Base-by-base conservation (phyloP, 2,797 vertebrate species). In the Galaxias olidus region DNA sequence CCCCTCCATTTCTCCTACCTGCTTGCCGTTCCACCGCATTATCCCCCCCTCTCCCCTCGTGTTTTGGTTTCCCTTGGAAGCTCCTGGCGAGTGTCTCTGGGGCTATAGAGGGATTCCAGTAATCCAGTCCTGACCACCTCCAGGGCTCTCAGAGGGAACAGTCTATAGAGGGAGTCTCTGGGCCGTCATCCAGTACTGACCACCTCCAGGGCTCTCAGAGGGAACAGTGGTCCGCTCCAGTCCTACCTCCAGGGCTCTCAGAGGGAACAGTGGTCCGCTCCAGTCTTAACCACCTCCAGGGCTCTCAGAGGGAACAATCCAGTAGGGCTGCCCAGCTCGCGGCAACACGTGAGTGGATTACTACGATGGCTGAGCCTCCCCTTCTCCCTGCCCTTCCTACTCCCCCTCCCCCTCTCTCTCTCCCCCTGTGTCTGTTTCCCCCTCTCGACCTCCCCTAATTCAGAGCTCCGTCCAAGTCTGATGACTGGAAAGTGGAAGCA, bases 1-100 rank as follows among this genome's bases (percentile, higher is more conserved):
- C 64, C 18, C 46, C 10, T 63, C 69, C 63, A 52, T 68, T 74
- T 73, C 59, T 30, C 66, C 69, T 84, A 77, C 81, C 80, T 78
- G 77, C 19, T 68, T 72, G 75, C 74, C 61, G 87, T 59, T 81
- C 84, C 73, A 74, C 81, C 65, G 46, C 86, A 89, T 89, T 86
- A 81, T 86, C 82, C 67, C 68, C 18, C 43, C 14, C 17, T 52
- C n/a, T 14, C 47, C 14, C 59, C 20, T 71, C 51, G 67, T 62
- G 53, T n/a, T 58, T 58, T 1, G 11, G 51, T 72, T 57, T 52
- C n/a, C n/a, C n/a, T n/a, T n/a, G n/a, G n/a, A n/a, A n/a, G n/a
- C n/a, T n/a, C n/a, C n/a, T n/a, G n/a, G n/a, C n/a, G 30, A 30
- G 30, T 6, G 2, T 30, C 30, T 30, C 30, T 30, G 30, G 30